Evolutionary conservation across 2,888 invertebrate genomes (phyloP), one percentile per base, ranked within the genome.

Genomic region (Harpalus rufipes): DNA sequence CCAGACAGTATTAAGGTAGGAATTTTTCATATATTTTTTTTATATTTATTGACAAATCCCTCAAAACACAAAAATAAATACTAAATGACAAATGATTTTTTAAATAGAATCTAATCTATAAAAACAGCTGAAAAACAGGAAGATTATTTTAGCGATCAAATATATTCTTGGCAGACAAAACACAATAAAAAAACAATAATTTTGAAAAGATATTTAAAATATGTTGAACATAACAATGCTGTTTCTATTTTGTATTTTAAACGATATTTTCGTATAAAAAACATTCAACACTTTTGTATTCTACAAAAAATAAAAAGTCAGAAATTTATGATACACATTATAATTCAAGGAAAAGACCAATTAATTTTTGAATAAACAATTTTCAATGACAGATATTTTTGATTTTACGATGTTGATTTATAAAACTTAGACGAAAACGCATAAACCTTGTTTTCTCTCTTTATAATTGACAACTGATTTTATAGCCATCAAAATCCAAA

Each of bases 1-100:
- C 72, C 79, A 72, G 85, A 85, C 51, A 41, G 68, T 25, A 21
- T 72, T 18, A 80, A 80, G 80, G 85, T 85, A 80, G n/a, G 12
- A 63, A 12, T 12, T 63, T 59, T 68, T 39, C 12, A 7, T 63
- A 25, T 25, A 21, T 21, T 1, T 18, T 25, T n/a, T 63, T 63
- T 59, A 16, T 16, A 59, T 16, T 16, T 14, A 59, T 7, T 59
- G 7, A 7, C 7, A 14, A 4, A 59, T 59, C 59, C 10, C 18
- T 59, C 59, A 59, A 59, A 21, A 25, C 2, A 18, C 18, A 21
- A 21, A 21, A 1, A 21, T 21, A 21, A 63, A 21, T 18, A 16
- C 59, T 1, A 18, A 63, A 63, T 10, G 25, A 63, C 18, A 63
- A 63, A 63, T 25, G 16, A 21, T 25, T 10, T 10, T 63, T 63